A percentile compares a stretch with the other conserved stretches of the same genome.
Evolutionary conservation across 1,140 invertebrate species (phyloP).

Genomic region (Magallana angulata): DNA sequence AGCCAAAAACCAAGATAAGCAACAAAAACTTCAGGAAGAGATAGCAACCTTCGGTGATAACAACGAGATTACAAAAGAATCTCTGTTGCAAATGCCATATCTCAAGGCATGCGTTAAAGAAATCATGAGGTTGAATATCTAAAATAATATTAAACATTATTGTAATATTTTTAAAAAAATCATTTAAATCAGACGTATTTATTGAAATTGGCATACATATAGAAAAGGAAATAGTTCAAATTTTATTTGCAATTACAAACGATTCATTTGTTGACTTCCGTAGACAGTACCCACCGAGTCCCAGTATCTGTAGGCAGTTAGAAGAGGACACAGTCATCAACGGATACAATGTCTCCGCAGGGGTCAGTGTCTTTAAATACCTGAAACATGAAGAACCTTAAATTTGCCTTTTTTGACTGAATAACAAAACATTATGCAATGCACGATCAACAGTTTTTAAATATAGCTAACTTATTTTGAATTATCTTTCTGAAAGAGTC

Average conservation of each 20-base stretch:
- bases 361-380: neutral
- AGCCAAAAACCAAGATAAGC: neutral
- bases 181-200: neutral
- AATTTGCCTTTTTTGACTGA: neutral
- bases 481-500: neutral
- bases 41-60: neutral
- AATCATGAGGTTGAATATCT: neutral
- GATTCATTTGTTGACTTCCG: neutral
- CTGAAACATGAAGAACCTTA: neutral
- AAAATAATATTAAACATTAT: neutral
- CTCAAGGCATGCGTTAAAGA: neutral
- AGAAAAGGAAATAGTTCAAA: neutral
- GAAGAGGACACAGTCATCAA: neutral
- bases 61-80: neutral
- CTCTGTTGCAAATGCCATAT: neutral
- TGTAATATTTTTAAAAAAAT: neutral
- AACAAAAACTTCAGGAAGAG: slow-evolving; percentile 11
- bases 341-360: neutral
- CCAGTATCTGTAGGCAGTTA: neutral
- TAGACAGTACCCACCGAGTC: neutral
- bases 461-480: neutral
- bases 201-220: neutral
- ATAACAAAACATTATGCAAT: neutral
- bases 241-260: neutral
- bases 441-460: neutral